A percentile compares a stretch with the other conserved stretches of the same genome.
Conservation (phyloP, 2,888 invertebrate species). For the Melolontha melolontha region DNA sequence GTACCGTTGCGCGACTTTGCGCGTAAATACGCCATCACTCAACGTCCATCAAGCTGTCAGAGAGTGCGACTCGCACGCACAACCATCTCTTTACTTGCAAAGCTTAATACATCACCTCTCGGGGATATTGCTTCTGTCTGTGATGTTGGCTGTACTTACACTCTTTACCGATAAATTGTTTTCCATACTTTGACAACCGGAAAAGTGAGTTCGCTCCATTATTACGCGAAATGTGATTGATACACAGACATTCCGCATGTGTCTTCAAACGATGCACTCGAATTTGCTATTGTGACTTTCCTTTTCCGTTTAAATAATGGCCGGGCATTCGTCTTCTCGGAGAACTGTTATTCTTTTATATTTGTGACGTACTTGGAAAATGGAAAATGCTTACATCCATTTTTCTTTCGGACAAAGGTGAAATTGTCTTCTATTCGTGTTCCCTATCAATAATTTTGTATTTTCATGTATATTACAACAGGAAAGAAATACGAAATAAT, state of each 20-base stretch:
- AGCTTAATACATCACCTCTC: conserved; percentile 52
- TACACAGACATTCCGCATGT: conserved; percentile 40
- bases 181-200: conserved; percentile 51
- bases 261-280: conserved; percentile 38
- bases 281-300: conserved; percentile 42
- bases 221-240: conserved; percentile 41
- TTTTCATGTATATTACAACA: conserved; percentile 29
- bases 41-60: conserved; percentile 60
- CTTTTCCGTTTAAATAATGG: conserved; percentile 47
- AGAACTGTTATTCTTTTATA: conserved; percentile 48
- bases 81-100: conserved; percentile 50
- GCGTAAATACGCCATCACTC: conserved; percentile 61
- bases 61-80: conserved; percentile 57
- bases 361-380: conserved; percentile 45
- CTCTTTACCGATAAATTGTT: conserved; percentile 50
- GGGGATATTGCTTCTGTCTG: conserved; percentile 52
- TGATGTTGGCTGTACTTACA: conserved; percentile 43
- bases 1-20: conserved; percentile 49
- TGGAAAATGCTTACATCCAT: conserved; percentile 40
- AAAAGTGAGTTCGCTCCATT: conserved; percentile 46
- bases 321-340: conserved; percentile 45
- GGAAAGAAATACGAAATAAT: conserved; percentile 18
- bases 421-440: conserved; percentile 31
- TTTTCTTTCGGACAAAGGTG: conserved; percentile 39
- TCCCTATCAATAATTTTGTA: conserved; percentile 34